A percentile compares a stretch with the other conserved stretches of the same genome.
Evolutionary conservation across 2,113 vertebrate species (phyloP).

Genomic region (Coptodon bakossiorum): DNA sequence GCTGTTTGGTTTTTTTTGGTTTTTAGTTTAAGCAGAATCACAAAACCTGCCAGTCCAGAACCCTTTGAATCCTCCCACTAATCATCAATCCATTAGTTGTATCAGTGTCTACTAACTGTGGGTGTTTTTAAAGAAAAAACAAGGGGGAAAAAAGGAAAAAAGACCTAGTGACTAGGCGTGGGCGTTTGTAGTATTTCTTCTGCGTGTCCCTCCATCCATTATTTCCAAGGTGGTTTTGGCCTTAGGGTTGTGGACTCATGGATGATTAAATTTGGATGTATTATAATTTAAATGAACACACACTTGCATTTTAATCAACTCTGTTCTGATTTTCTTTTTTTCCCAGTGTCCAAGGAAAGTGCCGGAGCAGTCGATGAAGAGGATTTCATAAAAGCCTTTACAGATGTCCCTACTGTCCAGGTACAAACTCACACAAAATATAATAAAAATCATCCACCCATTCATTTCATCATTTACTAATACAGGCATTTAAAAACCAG

Average conservation of each 20-base stretch:
- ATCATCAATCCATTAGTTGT: background rate
- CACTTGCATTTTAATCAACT: background rate
- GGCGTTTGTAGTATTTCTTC: background rate
- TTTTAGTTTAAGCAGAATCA: background rate
- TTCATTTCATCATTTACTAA: background rate
- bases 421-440: slow-evolving; percentile 50
- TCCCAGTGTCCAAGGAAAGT: slow-evolving; percentile 84
- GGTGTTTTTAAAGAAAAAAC: background rate
- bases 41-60: background rate
- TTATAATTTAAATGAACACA: background rate
- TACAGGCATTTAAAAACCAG: background rate
- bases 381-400: slow-evolving; percentile 91
- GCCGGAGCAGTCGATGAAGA: slow-evolving; percentile 90
- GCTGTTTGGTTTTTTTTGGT: background rate
- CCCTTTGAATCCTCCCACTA: background rate
- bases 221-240: background rate
- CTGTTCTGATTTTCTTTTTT: background rate
- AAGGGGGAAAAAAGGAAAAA: background rate
- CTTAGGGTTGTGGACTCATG: background rate
- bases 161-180: background rate
- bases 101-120: background rate
- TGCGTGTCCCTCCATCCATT: background rate
- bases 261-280: background rate
- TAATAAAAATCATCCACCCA: background rate
- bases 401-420: slow-evolving; percentile 91